Base-by-base conservation (phyloP, 2,113 vertebrate genomes). In the Nerophis lumbriciformis region DNA sequence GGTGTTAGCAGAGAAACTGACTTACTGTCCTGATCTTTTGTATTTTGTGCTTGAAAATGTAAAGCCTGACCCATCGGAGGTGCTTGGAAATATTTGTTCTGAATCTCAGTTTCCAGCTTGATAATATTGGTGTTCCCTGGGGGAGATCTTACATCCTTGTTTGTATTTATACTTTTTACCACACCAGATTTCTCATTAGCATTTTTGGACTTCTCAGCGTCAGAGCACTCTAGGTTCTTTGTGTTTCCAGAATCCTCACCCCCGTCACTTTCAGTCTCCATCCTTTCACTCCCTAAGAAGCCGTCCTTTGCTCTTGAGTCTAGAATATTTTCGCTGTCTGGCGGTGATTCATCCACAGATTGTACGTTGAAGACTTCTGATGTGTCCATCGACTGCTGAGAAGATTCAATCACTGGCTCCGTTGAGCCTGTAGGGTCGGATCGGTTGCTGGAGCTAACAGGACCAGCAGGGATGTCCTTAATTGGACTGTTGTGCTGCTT, bases 391-490 rank as follows among this genome's bases (percentile, higher is more conserved):
- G 58, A 55, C 52, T 55, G 53, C 51, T 77, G 78, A 59, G 69
- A 6, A 64, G 39, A 72, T 84, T 56, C 90, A 83, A 36, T 67
- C 78, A 51, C 48, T 8, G 85, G 75, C 0, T 94, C 92, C 8
- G 70, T 78, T 53, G 83, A 61, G 21, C 42, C 42, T 12, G 10
- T 9, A 45, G 42, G 90, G 0, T 89, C 87, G 15, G 92, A 92
- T 73, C 91, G 91, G 72, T 91, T 92, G 53, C 91, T 88, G 69
- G 92, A 91, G 36, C 5, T 15, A 3, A 21, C 38, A 10, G 37
- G 37, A 56, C 15, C 37, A 19, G 8, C 53, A 16, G 53, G 81
- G 47, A 90, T 61, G 8, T 67, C 69, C 48, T 73, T 85, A 28
- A 50, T 8, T 35, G 70, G 71, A 63, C 44, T 72, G 56, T 88